Conservation (phyloP, 2,888 invertebrate genomes). For the Pteria penguin region DNA sequence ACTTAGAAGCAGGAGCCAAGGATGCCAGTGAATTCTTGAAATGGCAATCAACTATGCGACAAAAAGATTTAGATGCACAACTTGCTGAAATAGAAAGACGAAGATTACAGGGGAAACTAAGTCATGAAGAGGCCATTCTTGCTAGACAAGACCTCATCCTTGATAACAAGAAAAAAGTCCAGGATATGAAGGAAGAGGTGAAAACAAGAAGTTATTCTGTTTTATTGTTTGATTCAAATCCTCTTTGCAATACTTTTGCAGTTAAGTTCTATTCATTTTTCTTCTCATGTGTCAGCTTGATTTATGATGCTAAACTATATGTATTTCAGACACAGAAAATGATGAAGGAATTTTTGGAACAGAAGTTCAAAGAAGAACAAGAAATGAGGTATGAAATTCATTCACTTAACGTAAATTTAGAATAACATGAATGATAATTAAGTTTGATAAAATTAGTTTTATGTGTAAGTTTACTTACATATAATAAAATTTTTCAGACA, state of each 20-base stretch:
- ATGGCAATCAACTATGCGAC: conserved; percentile 78
- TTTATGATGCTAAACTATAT: no score
- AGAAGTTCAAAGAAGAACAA: conserved; percentile 76
- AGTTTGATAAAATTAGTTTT: no score
- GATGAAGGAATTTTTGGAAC: conserved; percentile 75
- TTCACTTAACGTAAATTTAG: no score
- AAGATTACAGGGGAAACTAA: conserved; percentile 78
- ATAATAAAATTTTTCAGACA: conserved; percentile 56
- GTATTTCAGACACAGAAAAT: conserved; percentile 67
- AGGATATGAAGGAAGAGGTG: conserved; percentile 77
- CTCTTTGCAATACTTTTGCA: no score
- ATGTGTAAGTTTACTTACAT: no score
- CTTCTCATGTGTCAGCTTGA: no score
- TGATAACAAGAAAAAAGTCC: conserved; percentile 75
- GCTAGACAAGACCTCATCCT: conserved; percentile 75
- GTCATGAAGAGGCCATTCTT: conserved; percentile 80
- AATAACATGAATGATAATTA: no score
- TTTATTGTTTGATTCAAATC: no score
- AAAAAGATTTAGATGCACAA: conserved; percentile 73
- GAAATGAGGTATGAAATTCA: conserved; percentile 72
- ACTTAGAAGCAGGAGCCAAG: conserved; percentile 76
- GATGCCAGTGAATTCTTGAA: conserved; percentile 75
- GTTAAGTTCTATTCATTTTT: no score
- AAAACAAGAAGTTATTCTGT: no score
- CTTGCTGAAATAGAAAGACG: conserved; percentile 76